These are phyloP conservation scores for Sinodicranocentrus sp. DNA, from an alignment of 2,888 invertebrate genomes.

Conservation along the genomic window DNA sequence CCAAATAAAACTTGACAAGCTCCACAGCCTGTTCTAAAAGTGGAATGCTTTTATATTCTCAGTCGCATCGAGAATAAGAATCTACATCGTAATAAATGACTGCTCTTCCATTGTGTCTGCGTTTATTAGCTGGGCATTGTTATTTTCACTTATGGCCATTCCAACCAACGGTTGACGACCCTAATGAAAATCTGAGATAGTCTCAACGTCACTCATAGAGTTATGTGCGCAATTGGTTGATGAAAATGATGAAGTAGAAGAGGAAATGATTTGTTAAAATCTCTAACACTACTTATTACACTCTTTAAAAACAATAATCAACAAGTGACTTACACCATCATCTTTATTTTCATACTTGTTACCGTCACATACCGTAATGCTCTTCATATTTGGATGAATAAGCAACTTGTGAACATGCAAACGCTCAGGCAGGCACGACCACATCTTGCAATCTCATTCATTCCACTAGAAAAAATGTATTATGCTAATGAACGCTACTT, in stretches of 20 bases:
- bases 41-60: neutral
- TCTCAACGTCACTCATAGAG: neutral
- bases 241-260: conserved; percentile 45
- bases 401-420: too few relatives aligned
- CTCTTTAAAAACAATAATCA: conserved; percentile 24
- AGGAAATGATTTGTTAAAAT: conserved; percentile 65
- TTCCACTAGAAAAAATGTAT: neutral
- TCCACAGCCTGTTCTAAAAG: neutral
- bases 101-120: neutral
- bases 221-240: conserved; percentile 37
- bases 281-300: conserved; percentile 2
- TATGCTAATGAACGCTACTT: conserved; percentile 20
- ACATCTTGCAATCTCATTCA: too few relatives aligned
- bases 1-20: too few relatives aligned
- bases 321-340: neutral
- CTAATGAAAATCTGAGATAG: neutral
- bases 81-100: neutral
- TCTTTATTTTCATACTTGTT: conserved; percentile 1
- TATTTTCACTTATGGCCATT: neutral
- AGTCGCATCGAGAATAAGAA: too few relatives aligned
- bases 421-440: neutral
- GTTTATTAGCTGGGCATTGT: conserved; percentile 1
- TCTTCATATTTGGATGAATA: too few relatives aligned
- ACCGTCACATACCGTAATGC: too few relatives aligned
- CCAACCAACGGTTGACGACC: conserved; percentile 16